Percentiles rank a stretch among this genome's conserved stretches.
phyloP scores from a whole-genome alignment of 2,113 vertebrate genomes.

The Cyprinodon variegatus region DNA sequence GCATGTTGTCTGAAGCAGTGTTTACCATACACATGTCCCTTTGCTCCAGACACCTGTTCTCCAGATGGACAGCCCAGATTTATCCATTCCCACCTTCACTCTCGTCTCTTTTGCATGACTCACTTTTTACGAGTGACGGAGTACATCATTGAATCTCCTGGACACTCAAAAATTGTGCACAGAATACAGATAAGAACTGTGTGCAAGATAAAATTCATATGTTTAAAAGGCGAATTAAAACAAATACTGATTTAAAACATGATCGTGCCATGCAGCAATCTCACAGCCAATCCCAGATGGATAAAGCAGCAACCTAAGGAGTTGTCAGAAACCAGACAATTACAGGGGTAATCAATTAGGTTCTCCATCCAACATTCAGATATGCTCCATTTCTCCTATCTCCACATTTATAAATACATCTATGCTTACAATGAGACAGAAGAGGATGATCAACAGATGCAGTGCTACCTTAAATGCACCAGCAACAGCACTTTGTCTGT shows the following conservation, averaged over 20 bases:
- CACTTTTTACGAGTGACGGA: conserved; percentile 8
- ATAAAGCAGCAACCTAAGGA: conserved; percentile 6
- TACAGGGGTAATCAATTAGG: conserved; percentile 24
- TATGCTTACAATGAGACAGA: conserved; percentile 47
- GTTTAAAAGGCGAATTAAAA: background rate
- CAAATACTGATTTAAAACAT: background rate
- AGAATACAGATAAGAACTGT: background rate
- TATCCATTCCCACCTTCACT: conserved; percentile 17
- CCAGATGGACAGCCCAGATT: conserved; percentile 37
- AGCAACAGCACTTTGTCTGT: conserved; percentile 38
- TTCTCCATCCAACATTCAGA: conserved; percentile 45
- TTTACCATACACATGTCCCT: conserved; percentile 25
- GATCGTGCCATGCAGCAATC: background rate
- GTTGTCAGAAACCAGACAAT: conserved; percentile 26
- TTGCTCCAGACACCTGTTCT: conserved; percentile 59
- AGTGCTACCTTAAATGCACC: conserved; percentile 27
- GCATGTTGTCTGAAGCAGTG: conserved; percentile 30
- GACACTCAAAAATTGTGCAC: conserved; percentile 9
- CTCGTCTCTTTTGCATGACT: conserved; percentile 5
- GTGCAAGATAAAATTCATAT: background rate
- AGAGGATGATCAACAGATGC: conserved; percentile 18
- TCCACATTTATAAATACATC: conserved; percentile 59
- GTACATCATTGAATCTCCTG: conserved; percentile 60
- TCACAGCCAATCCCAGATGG: conserved; percentile 1
- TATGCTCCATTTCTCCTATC: conserved; percentile 30